phyloP scores from a whole-genome alignment of 2,797 vertebrate species.

The Coregonus suidteri region DNA sequence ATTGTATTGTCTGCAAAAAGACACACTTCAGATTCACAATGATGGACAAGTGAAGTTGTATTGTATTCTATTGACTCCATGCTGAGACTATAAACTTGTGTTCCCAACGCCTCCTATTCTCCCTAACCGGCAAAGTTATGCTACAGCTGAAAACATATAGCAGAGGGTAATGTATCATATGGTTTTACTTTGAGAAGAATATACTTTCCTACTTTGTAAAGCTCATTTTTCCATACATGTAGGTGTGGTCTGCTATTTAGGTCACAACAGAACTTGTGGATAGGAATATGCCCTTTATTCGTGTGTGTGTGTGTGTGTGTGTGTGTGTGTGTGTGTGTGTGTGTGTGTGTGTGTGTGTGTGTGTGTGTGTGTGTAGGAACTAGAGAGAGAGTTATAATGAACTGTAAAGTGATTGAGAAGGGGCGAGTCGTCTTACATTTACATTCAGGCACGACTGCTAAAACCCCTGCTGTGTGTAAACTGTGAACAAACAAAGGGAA shows the following conservation, averaged over 20 bases:
- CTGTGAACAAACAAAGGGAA: slow-evolving; percentile 22
- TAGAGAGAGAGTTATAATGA: slow-evolving; percentile 51
- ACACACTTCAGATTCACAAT: too few relatives aligned
- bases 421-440: slow-evolving; percentile 56
- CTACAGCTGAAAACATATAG: slow-evolving; percentile 43
- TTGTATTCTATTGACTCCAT: not conserved
- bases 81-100: slow-evolving; percentile 42
- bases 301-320: slow-evolving; percentile 31
- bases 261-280: slow-evolving; percentile 72
- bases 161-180: slow-evolving; percentile 66
- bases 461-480: slow-evolving; percentile 17
- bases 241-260: slow-evolving; percentile 77
- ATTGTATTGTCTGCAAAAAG: too few relatives aligned
- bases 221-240: slow-evolving; percentile 74
- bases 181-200: slow-evolving; percentile 78
- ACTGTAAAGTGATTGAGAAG: slow-evolving; percentile 66
- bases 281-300: slow-evolving; percentile 65
- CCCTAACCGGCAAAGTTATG: slow-evolving; percentile 28
- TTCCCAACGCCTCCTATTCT: slow-evolving; percentile 47
- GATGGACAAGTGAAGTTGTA: too few relatives aligned
- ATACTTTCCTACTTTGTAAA: slow-evolving; percentile 65
- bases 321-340: slow-evolving; percentile 25
- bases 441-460: slow-evolving; percentile 44
- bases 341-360: too few relatives aligned
- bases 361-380: slow-evolving; percentile 25